Conservation (phyloP, 2,113 vertebrate genomes). For the Toxotes chatareus region DNA sequence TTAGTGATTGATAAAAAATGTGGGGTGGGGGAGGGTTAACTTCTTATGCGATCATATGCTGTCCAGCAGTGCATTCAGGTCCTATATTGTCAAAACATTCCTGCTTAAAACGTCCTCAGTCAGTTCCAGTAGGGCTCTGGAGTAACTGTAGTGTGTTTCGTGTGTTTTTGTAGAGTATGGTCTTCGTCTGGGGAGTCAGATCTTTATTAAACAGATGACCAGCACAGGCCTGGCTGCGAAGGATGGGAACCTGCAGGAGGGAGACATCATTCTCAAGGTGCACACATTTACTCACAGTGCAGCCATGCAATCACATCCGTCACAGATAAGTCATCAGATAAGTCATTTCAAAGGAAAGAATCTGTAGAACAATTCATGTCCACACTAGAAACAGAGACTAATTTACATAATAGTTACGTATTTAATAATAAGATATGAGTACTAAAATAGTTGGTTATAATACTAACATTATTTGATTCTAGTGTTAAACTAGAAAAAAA, state of each 20-base stretch:
- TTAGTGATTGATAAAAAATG: too few species aligned
- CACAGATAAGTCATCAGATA: neutral
- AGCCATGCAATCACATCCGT: neutral
- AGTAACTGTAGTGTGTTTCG: neutral
- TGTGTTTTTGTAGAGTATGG: slow-evolving; percentile 88
- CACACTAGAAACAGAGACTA: neutral
- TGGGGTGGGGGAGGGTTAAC: too few species aligned
- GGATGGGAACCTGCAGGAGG: slow-evolving; percentile 88
- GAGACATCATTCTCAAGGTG: slow-evolving; percentile 95
- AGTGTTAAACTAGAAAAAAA: too few species aligned
- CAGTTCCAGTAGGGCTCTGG: too few species aligned
- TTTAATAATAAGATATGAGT: neutral
- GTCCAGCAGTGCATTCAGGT: too few species aligned
- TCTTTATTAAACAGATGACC: slow-evolving; percentile 95
- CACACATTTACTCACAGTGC: neutral
- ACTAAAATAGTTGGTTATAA: neutral
- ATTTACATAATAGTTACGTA: neutral
- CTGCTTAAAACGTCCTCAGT: too few species aligned
- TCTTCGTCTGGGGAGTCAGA: slow-evolving; percentile 93
- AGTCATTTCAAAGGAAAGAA: neutral
- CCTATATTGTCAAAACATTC: too few species aligned
- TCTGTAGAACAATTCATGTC: neutral
- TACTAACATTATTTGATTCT: neutral
- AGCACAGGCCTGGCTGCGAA: slow-evolving; percentile 88
- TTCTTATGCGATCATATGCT: too few species aligned